These are phyloP conservation scores for Zaprionus africanus DNA, from an alignment of 1,140 invertebrate species.

Conservation along the genomic window DNA sequence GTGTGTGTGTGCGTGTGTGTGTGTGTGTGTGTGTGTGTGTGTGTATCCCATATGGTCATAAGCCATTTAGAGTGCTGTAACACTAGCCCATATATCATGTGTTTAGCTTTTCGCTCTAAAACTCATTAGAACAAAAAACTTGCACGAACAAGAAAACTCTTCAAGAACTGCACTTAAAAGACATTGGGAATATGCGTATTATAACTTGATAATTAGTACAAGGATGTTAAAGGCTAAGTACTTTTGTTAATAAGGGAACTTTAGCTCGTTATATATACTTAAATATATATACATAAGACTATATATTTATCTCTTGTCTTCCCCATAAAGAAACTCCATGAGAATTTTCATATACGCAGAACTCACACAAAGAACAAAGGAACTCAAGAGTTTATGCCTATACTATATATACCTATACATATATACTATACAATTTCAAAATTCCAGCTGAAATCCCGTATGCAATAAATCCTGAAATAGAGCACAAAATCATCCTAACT, in stretches of 20 bases:
- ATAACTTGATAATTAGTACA: too few relatives aligned
- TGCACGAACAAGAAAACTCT: background rate
- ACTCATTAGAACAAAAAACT: conserved; percentile 9
- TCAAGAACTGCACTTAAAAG: background rate
- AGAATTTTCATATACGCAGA: background rate
- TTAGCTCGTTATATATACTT: background rate
- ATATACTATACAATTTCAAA: too few relatives aligned
- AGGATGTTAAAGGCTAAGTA: too few relatives aligned
- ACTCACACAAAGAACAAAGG: background rate
- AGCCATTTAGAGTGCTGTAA: conserved; percentile 36
- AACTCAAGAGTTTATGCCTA: background rate
- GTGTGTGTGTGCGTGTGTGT: background rate
- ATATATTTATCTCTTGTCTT: background rate
- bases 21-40: background rate
- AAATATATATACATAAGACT: too few relatives aligned
- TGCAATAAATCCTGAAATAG: conserved; percentile 12
- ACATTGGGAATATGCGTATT: too few relatives aligned
- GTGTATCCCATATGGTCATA: conserved; percentile 27
- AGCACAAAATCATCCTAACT: background rate
- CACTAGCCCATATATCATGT: conserved; percentile 46
- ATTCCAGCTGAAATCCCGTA: background rate
- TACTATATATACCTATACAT: too few relatives aligned
- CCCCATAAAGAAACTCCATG: background rate
- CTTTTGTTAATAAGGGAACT: background rate
- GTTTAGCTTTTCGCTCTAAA: conserved; percentile 25